Evolutionary conservation across 2,888 invertebrate species (phyloP).

Genomic region (Drosophila cognata): DNA sequence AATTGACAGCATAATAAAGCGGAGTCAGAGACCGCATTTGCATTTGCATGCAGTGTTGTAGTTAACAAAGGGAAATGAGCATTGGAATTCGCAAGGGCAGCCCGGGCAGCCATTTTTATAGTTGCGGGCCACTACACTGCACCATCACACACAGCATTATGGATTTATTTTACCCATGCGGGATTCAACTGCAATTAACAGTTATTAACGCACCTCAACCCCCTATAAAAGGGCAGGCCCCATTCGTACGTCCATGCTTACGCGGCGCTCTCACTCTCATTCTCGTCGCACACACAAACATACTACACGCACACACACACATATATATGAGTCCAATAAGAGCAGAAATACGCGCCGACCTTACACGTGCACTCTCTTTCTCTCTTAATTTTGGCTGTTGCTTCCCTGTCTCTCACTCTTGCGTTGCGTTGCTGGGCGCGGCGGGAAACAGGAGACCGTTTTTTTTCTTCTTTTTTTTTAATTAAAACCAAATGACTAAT

Average conservation of each 20-base stretch:
- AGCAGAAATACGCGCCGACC: constrained; percentile 18
- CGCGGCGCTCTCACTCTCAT: constrained; percentile 41
- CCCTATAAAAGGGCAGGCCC: constrained; percentile 42
- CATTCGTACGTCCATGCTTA: constrained; percentile 40
- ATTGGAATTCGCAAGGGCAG: constrained; percentile 39
- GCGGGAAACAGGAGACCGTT: constrained; percentile 71
- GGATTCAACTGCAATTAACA: constrained; percentile 28
- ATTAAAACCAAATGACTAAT: constrained; percentile 75
- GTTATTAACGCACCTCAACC: constrained; percentile 18
- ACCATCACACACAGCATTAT: background rate
- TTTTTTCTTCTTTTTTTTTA: constrained; percentile 59
- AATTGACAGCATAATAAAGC: constrained; percentile 43
- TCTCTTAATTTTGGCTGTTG: constrained; percentile 67
- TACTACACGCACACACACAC: constrained; percentile 12
- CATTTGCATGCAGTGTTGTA: constrained; percentile 16
- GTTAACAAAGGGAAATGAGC: constrained; percentile 28
- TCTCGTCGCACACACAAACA: constrained; percentile 18
- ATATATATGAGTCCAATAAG: constrained; percentile 4
- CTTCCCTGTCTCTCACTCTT: constrained; percentile 55
- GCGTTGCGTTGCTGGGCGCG: constrained; percentile 62
- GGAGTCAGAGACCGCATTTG: constrained; percentile 33
- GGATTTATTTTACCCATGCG: constrained; percentile 19
- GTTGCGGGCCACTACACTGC: background rate
- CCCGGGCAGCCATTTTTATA: constrained; percentile 1
- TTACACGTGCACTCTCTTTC: constrained; percentile 64